These are phyloP conservation scores for Torymus auratus DNA, from an alignment of 2,888 invertebrate species.

Conservation along the genomic window DNA sequence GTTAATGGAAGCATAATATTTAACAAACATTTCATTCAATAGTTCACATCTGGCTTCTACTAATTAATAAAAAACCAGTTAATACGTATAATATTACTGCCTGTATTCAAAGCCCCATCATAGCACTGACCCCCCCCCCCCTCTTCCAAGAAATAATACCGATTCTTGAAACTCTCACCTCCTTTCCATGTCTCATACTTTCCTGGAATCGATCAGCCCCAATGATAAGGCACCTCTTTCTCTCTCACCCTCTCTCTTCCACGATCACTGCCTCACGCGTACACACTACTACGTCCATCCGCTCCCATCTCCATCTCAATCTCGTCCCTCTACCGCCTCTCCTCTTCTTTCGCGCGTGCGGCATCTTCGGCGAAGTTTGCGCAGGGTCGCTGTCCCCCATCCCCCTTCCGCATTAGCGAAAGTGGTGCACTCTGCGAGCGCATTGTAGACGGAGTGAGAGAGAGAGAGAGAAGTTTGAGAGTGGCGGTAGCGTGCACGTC, in stretches of 20 bases:
- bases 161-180: too few relatives aligned
- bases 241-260: too few relatives aligned
- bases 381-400: constrained; percentile 54
- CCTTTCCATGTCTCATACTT: not conserved
- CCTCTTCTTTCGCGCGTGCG: not conserved
- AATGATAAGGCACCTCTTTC: constrained; percentile 1
- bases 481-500: not conserved
- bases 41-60: too few relatives aligned
- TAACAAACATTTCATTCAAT: too few relatives aligned
- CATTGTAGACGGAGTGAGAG: constrained; percentile 30
- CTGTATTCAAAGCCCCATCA: too few relatives aligned
- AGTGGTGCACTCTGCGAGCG: constrained; percentile 60
- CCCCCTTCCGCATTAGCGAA: constrained; percentile 60
- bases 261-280: not conserved
- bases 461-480: not conserved
- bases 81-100: too few relatives aligned
- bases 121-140: too few relatives aligned
- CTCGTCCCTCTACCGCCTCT: not conserved
- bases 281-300: not conserved
- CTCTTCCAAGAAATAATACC: too few relatives aligned
- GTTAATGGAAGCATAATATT: too few relatives aligned
- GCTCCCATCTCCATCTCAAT: constrained; percentile 16
- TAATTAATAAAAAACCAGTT: too few relatives aligned
- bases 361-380: constrained; percentile 62
- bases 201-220: constrained; percentile 16